A percentile compares a stretch with the other conserved stretches of the same genome.
These are phyloP conservation scores for Leiothrix lutea DNA, from an alignment of 2,113 vertebrate genomes.

Conservation along the genomic window DNA sequence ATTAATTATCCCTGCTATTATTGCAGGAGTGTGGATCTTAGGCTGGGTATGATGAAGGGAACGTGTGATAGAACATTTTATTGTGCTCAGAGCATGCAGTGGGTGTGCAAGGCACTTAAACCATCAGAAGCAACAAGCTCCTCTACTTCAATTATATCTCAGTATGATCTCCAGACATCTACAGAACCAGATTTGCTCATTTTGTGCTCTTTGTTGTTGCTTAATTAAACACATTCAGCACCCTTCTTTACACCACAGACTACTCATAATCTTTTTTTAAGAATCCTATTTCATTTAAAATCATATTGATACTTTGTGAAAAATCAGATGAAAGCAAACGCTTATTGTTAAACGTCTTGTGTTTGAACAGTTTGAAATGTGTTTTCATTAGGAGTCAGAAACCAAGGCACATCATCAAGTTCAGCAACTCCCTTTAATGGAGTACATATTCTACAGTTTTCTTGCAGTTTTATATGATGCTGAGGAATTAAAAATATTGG, in stretches of 20 bases:
- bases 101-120: conserved; percentile 44
- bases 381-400: not conserved
- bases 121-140: conserved; percentile 22
- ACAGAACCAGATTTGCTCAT: not conserved
- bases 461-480: not conserved
- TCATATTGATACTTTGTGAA: not conserved
- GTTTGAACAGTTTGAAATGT: not conserved
- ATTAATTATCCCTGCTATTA: conserved; percentile 55
- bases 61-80: conserved; percentile 11
- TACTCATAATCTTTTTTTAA: not conserved
- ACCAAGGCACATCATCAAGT: not conserved
- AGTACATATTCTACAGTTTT: not conserved
- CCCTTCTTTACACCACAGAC: not conserved
- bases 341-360: not conserved
- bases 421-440: not conserved
- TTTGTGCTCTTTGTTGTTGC: not conserved
- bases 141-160: conserved; percentile 14
- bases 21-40: conserved; percentile 32
- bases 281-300: not conserved
- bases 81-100: not conserved
- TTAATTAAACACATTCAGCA: not conserved
- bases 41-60: not conserved
- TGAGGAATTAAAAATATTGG: not conserved
- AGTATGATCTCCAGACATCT: not conserved
- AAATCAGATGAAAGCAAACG: not conserved